These are phyloP conservation scores for Eupelmus urozonus DNA, from an alignment of 2,888 invertebrate species.

Conservation along the genomic window DNA sequence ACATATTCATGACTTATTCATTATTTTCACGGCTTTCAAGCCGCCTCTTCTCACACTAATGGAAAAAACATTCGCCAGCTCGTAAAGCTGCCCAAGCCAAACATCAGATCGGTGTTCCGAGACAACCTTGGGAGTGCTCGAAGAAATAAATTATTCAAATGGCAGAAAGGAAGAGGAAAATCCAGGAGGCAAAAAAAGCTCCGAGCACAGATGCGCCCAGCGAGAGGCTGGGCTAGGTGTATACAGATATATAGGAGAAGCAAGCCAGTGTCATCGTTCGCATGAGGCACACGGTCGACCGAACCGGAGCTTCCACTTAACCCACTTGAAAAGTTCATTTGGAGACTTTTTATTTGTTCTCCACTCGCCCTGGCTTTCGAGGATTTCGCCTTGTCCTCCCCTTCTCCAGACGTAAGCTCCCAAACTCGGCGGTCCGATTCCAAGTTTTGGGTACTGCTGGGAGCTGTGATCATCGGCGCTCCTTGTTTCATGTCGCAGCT, in stretches of 20 bases:
- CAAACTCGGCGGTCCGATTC: slow-evolving; percentile 23
- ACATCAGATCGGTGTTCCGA: too few species aligned
- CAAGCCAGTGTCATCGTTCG: slow-evolving; percentile 11
- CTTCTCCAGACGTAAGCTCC: slow-evolving; percentile 40
- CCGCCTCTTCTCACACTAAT: too few species aligned
- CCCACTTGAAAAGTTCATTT: slow-evolving; percentile 68
- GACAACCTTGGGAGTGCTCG: not conserved
- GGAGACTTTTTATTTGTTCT: slow-evolving; percentile 68
- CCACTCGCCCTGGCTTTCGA: slow-evolving; percentile 62
- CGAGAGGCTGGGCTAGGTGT: too few species aligned
- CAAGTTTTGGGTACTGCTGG: slow-evolving; percentile 35
- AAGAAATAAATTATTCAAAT: slow-evolving; percentile 48
- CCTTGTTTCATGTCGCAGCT: too few species aligned
- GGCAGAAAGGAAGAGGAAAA: too few species aligned
- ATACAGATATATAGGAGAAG: too few species aligned
- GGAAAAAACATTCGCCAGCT: too few species aligned
- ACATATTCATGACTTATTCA: too few species aligned
- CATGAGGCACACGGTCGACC: slow-evolving; percentile 37
- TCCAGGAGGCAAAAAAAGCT: not conserved
- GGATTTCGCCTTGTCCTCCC: slow-evolving; percentile 20
- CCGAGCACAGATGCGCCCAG: not conserved
- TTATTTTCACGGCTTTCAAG: too few species aligned
- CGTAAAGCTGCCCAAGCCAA: too few species aligned
- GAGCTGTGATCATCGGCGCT: too few species aligned
- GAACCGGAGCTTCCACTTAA: slow-evolving; percentile 61